Conservation (phyloP, 1,140 invertebrate genomes). For the Lysiphlebus fabarum region DNA sequence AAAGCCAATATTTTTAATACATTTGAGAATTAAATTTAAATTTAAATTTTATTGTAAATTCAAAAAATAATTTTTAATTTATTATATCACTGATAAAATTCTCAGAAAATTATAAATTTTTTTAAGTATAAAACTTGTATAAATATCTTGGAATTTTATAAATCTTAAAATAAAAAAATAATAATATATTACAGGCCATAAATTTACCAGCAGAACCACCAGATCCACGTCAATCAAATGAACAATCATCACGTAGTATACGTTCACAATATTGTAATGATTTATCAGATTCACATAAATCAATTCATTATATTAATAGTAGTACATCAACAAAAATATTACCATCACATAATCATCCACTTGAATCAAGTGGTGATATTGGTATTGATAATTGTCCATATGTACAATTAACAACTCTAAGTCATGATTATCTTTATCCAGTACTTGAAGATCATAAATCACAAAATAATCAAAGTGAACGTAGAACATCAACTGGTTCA, state of each 20-base stretch:
- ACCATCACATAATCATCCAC: slow-evolving; percentile 35
- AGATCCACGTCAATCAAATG: slow-evolving; percentile 66
- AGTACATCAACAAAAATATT: slow-evolving; percentile 35
- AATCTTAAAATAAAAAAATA: slow-evolving; percentile 17
- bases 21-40: no score
- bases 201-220: slow-evolving; percentile 74
- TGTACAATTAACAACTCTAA: slow-evolving; percentile 75
- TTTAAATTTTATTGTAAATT: not conserved
- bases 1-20: no score
- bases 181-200: slow-evolving; percentile 62
- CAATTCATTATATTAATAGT: slow-evolving; percentile 42
- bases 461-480: slow-evolving; percentile 38
- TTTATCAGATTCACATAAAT: slow-evolving; percentile 41
- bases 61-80: slow-evolving; percentile 18
- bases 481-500: slow-evolving; percentile 59
- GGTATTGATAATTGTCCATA: slow-evolving; percentile 73
- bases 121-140: no score
- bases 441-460: slow-evolving; percentile 65
- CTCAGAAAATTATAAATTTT: slow-evolving; percentile 15
- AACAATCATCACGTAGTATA: slow-evolving; percentile 52
- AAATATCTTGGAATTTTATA: no score
- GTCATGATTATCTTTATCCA: slow-evolving; percentile 82
- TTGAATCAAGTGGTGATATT: slow-evolving; percentile 38
- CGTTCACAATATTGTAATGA: slow-evolving; percentile 42
- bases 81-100: slow-evolving; percentile 19